phyloP scores from a whole-genome alignment of 2,888 invertebrate genomes.

The Brachyptera putata region DNA sequence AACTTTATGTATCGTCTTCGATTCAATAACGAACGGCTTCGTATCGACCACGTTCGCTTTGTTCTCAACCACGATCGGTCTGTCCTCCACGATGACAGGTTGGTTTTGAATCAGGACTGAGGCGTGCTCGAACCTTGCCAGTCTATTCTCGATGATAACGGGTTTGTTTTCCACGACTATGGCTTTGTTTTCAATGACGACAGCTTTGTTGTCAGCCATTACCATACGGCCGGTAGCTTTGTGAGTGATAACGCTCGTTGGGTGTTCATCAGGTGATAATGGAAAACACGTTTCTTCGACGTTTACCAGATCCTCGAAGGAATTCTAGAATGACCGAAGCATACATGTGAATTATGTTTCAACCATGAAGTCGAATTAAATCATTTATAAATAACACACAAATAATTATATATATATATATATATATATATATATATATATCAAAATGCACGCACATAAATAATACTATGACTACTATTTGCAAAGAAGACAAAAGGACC shows the following conservation, averaged over 20 bases:
- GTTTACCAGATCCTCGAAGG: slow-evolving; percentile 56
- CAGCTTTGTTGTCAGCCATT: background rate
- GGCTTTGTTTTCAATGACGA: slow-evolving; percentile 5
- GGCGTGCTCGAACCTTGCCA: background rate
- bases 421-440: too few species aligned
- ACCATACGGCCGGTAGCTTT: background rate
- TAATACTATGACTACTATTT: too few species aligned
- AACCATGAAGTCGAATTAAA: too few species aligned
- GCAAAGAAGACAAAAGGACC: too few species aligned
- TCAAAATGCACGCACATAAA: too few species aligned
- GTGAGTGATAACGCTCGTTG: slow-evolving; percentile 8
- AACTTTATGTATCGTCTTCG: slow-evolving; percentile 20
- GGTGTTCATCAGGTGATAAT: slow-evolving; percentile 35
- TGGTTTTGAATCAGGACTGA: background rate
- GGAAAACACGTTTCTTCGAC: slow-evolving; percentile 36
- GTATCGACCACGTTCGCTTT: background rate
- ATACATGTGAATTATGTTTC: too few species aligned
- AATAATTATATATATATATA: too few species aligned
- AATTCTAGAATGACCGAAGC: slow-evolving; percentile 74
- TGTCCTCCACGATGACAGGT: slow-evolving; percentile 11
- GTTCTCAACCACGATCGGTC: slow-evolving; percentile 21
- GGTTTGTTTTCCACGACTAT: background rate
- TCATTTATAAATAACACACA: too few species aligned
- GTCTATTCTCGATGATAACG: background rate
- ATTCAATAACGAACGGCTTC: slow-evolving; percentile 14